Percentiles rank a stretch among this genome's conserved stretches.
These are phyloP conservation scores for Globodera rostochiensis DNA, from an alignment of 1,140 invertebrate species.

Conservation along the genomic window DNA sequence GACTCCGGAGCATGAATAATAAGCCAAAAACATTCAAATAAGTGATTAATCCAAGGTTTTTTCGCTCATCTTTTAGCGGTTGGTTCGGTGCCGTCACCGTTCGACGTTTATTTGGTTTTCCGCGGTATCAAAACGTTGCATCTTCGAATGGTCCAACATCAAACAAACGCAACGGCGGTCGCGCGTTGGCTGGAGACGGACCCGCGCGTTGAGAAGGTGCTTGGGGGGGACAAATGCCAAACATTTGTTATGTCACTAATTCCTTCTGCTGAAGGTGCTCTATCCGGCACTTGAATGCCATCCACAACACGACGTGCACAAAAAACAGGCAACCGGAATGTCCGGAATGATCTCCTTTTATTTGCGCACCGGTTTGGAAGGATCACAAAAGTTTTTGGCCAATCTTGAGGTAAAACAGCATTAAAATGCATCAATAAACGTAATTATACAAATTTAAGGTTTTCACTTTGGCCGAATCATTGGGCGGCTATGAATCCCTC, in stretches of 20 bases:
- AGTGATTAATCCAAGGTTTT: too few relatives aligned
- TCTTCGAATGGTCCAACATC: conserved; percentile 86
- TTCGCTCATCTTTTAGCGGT: too few relatives aligned
- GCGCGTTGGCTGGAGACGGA: conserved; percentile 76
- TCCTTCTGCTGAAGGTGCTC: conserved; percentile 13
- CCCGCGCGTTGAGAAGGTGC: conserved; percentile 74
- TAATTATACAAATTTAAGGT: conserved; percentile 52
- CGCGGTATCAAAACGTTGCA: conserved; percentile 90
- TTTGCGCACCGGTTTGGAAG: conserved; percentile 77
- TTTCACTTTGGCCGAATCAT: conserved; percentile 68
- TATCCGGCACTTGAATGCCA: conserved; percentile 87
- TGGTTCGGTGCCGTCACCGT: conserved; percentile 90
- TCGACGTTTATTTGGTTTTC: conserved; percentile 91
- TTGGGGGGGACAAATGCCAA: too few relatives aligned
- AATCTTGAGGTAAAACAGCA: conserved; percentile 54
- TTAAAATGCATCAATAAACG: not conserved
- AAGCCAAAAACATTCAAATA: too few relatives aligned
- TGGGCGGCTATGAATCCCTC: conserved; percentile 70
- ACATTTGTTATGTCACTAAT: too few relatives aligned
- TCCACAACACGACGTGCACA: conserved; percentile 82
- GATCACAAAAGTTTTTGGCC: conserved; percentile 77
- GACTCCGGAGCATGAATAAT: too few relatives aligned
- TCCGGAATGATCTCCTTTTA: conserved; percentile 86
- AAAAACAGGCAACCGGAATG: conserved; percentile 73
- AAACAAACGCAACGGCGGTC: conserved; percentile 77